Percentiles rank a stretch among this genome's conserved stretches.
Evolutionary conservation across 2,888 invertebrate species (phyloP).

Genomic region (Philereme vetulata): DNA sequence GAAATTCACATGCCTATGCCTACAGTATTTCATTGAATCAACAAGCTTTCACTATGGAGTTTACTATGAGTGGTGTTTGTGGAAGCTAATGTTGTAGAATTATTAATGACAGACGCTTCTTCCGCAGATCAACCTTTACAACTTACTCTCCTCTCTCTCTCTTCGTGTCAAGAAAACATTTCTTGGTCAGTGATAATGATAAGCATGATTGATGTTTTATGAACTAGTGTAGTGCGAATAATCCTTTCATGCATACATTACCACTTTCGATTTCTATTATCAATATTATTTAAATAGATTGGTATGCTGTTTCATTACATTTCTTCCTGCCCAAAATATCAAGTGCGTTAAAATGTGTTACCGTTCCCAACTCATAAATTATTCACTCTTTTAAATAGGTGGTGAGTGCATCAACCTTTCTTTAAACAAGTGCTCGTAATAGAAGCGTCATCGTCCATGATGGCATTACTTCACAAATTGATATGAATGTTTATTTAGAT

Average conservation of each 20-base stretch:
- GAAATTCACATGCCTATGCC: background rate
- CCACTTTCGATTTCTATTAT: no score
- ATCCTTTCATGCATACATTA: no score
- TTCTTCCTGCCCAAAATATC: slow-evolving; percentile 10
- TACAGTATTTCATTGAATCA: background rate
- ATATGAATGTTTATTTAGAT: slow-evolving; percentile 52
- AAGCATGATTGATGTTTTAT: no score
- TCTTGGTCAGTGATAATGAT: no score
- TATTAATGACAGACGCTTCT: background rate
- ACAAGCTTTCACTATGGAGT: no score
- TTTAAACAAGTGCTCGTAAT: slow-evolving; percentile 36
- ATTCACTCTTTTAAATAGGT: slow-evolving; percentile 20
- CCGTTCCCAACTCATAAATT: slow-evolving; percentile 23
- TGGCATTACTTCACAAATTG: slow-evolving; percentile 46
- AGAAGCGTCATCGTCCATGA: slow-evolving; percentile 39
- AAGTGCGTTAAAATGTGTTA: slow-evolving; percentile 20
- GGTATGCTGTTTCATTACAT: background rate
- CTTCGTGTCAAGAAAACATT: no score
- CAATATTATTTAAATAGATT: no score
- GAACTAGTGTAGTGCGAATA: no score
- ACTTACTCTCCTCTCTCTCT: no score
- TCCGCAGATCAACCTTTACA: no score
- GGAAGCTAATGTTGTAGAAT: background rate
- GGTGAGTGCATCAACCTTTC: slow-evolving; percentile 43
- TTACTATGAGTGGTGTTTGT: no score